phyloP scores from a whole-genome alignment of 2,797 vertebrate genomes.

The Ataeniobius toweri region DNA sequence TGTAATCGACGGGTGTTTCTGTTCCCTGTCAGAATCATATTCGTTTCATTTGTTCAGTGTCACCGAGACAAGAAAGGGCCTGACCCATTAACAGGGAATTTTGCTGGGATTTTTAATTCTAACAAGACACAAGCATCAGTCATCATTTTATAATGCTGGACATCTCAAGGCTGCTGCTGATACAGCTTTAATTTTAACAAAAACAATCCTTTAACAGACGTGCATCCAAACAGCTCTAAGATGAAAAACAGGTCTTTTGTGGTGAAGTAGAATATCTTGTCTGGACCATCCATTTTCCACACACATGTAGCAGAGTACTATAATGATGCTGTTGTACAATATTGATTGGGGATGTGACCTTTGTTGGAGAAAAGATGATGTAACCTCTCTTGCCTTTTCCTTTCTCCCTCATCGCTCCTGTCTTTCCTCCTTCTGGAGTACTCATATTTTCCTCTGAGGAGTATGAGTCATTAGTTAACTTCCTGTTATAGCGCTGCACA shows the following conservation, averaged over 20 bases:
- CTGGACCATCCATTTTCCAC: background rate
- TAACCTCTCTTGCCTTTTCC: constrained; percentile 21
- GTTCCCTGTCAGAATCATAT: background rate
- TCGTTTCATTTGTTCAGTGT: background rate
- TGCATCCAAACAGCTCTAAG: background rate
- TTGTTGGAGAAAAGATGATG: constrained; percentile 38
- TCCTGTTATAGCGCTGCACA: constrained; percentile 58
- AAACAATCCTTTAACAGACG: background rate
- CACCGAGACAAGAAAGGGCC: background rate
- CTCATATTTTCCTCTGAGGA: constrained; percentile 53
- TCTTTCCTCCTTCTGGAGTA: constrained; percentile 15
- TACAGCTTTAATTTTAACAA: background rate
- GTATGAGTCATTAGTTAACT: constrained; percentile 61
- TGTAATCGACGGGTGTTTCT: background rate
- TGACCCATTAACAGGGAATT: background rate
- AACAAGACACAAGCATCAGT: background rate
- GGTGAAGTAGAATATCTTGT: background rate
- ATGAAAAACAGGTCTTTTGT: background rate
- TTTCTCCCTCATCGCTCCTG: constrained; percentile 15
- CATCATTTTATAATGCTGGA: background rate
- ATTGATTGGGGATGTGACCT: constrained; percentile 28
- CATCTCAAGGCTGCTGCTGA: background rate
- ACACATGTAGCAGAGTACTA: background rate
- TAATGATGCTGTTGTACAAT: background rate
- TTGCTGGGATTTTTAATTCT: no score